These are phyloP conservation scores for Lucilia sericata DNA, from an alignment of 1,140 invertebrate species.

Conservation along the genomic window DNA sequence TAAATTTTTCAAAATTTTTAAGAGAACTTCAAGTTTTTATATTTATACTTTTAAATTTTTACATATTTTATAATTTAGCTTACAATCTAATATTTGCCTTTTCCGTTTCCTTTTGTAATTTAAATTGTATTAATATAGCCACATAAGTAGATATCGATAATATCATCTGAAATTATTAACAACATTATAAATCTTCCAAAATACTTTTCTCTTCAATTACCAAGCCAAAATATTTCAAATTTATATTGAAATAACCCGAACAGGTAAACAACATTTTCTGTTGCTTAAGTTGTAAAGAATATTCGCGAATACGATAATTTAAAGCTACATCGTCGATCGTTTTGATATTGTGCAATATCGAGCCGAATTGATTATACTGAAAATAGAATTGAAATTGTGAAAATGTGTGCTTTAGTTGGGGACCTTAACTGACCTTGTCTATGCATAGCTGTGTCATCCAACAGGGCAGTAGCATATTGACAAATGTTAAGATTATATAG, in stretches of 20 bases:
- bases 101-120: conserved; percentile 45
- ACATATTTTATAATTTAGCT: neutral
- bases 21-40: too few species aligned
- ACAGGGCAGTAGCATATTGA: conserved; percentile 2
- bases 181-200: neutral
- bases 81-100: conserved; percentile 19
- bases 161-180: conserved; percentile 29
- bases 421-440: neutral
- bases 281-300: conserved; percentile 14
- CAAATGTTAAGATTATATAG: neutral
- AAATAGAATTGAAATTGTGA: neutral
- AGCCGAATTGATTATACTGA: conserved; percentile 14
- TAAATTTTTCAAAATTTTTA: too few species aligned
- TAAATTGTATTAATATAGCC: conserved; percentile 46
- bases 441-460: conserved; percentile 8
- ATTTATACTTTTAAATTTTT: too few species aligned
- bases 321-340: neutral
- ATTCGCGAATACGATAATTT: neutral
- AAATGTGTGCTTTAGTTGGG: too few species aligned
- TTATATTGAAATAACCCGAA: conserved; percentile 20
- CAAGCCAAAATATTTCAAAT: conserved; percentile 37
- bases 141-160: conserved; percentile 45
- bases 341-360: conserved; percentile 28
- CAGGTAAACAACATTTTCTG: conserved; percentile 1
- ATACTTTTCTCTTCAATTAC: neutral